Percentiles rank a stretch among this genome's conserved stretches.
Evolutionary conservation across 53 echinoderm and acorn worm genomes (phyloP).

Genomic region (Antedon mediterranea): DNA sequence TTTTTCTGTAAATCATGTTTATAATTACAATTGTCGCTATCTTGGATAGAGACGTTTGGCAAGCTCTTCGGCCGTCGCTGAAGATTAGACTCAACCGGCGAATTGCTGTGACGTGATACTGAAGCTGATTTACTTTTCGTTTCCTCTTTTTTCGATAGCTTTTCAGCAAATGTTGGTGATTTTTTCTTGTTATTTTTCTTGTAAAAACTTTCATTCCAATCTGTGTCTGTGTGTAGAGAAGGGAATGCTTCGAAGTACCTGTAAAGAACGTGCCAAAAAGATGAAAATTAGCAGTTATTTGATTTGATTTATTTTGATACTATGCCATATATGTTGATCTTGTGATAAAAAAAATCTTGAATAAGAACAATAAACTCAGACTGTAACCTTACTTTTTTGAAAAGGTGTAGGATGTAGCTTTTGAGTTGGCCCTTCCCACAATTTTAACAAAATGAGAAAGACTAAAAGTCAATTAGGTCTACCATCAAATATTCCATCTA

Average conservation of each 20-base stretch:
- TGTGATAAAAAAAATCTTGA: too few species aligned
- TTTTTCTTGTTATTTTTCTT: background rate
- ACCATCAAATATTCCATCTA: too few species aligned
- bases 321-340: too few species aligned
- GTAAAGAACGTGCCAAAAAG: too few species aligned
- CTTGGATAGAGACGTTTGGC: slow-evolving; percentile 25
- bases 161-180: slow-evolving; percentile 8
- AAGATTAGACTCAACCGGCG: slow-evolving; percentile 45
- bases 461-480: too few species aligned
- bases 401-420: too few species aligned
- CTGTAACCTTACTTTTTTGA: too few species aligned
- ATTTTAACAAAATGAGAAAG: too few species aligned
- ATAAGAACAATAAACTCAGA: too few species aligned
- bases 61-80: slow-evolving; percentile 76
- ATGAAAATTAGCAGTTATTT: too few species aligned
- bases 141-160: slow-evolving; percentile 9
- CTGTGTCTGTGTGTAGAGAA: slow-evolving; percentile 22
- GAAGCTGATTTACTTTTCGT: slow-evolving; percentile 65
- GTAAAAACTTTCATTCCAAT: background rate
- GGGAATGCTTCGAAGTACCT: slow-evolving; percentile 98
- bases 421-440: too few species aligned
- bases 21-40: background rate
- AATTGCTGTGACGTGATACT: slow-evolving; percentile 57
- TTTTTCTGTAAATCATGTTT: background rate
- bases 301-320: too few species aligned